Evolutionary conservation across 2,113 vertebrate species (phyloP).

Genomic region (Okapia johnstoni): DNA sequence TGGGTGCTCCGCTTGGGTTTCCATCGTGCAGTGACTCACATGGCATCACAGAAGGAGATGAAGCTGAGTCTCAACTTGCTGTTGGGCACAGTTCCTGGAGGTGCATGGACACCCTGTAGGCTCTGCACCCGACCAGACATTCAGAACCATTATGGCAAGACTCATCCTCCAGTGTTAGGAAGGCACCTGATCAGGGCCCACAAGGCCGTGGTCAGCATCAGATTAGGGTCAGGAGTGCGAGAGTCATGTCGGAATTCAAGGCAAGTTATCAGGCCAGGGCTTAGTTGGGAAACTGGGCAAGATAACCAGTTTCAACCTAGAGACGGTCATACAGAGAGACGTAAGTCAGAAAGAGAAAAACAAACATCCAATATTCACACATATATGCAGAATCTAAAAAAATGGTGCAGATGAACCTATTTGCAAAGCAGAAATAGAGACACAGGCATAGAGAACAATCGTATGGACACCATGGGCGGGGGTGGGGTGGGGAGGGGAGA

Average conservation of each 20-base stretch:
- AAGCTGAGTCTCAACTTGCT: neutral
- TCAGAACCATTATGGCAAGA: accelerated
- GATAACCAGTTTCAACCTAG: no score
- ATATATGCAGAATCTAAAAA: no score
- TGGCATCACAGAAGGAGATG: neutral
- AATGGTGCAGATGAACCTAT: no score
- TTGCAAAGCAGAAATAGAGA: no score
- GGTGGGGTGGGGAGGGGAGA: no score
- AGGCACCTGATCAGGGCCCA: neutral
- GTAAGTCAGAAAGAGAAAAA: no score
- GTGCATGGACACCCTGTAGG: accelerated
- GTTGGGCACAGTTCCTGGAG: neutral
- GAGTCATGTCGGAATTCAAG: accelerated
- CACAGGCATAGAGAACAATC: no score
- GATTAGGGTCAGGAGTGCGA: accelerated
- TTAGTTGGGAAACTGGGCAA: neutral
- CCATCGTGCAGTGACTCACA: neutral
- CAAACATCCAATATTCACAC: no score
- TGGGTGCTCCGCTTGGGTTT: neutral
- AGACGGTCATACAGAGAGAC: no score
- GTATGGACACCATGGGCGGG: no score
- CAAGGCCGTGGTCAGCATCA: accelerated
- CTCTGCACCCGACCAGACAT: accelerated
- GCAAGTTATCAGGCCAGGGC: neutral
- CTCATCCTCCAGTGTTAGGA: accelerated